Base-by-base conservation (phyloP, 2,888 invertebrate species). In the Protodeltote pygarga region DNA sequence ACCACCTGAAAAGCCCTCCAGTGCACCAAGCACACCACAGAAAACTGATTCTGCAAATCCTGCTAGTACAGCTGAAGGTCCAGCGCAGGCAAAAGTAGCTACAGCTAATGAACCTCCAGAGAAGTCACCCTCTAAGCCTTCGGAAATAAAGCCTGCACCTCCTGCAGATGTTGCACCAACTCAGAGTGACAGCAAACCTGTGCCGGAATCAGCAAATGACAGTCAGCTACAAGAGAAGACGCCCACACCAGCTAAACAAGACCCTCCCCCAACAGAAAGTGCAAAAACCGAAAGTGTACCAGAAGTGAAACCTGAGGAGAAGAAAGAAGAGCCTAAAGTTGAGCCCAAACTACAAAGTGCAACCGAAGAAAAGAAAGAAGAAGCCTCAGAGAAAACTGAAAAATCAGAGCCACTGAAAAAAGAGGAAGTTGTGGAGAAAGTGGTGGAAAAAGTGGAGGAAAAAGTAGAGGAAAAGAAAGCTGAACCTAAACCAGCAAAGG, bases 141-240 rank as follows among this genome's bases (percentile, higher is more conserved):
- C 67, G n/a, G 90, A 91, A 65, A 71, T 80, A 1, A 87, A 89
- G 48, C 82, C 87, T 21, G 81, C 85, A 17, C 80, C 85, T 0
- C 75, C 86, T 8, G 89, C 89, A 13, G 89, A 89, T 70, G 77
- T 90, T 21, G 89, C 90, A 31, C 90, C 89, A 0, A 72, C 81
- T 28, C 87, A 87, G 49, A 89, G 86, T 70, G 87, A 90, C 51
- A 85, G 64, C 23, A 91, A 91, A 62, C 85, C 87, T 13, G 75
- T 81, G 6, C 88, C 85, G 2, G 91, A 89, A 61, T 83, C 88
- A 1, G 89, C 89, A 6, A 90, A 84, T 64, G 85, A 83, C 37
- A 85, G 75, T 65, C 83, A 82, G 55, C 57, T 73, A 41, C 82
- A 82, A 65, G 87, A 85, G 9, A 82, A 83, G 51, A 69, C 78